Base-by-base conservation (phyloP, 2,113 vertebrate species). In the Stigmatopora argus region DNA sequence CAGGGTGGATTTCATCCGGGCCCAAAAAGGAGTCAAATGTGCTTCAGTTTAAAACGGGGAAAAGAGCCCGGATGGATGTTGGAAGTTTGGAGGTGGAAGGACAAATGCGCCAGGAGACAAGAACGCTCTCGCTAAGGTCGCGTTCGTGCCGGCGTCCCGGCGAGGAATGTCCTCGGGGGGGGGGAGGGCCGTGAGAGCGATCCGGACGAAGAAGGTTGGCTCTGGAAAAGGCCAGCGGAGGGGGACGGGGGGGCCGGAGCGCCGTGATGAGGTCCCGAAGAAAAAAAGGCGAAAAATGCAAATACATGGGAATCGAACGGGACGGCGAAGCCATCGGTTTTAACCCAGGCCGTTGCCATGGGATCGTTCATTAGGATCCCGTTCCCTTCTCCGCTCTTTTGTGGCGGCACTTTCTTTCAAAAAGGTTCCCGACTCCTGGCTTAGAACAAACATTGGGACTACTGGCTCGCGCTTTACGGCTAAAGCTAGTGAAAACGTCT, bases 311-410 rank as follows among this genome's bases (percentile, higher is more conserved):
- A 75, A 59, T 69, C 67, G 2, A 51, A 75, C 67, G 47, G 41
- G 78, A 73, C 78, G 77, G 85, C 80, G 75, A 64, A 65, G 76
- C 66, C 78, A 85, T 78, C 51, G 12, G 60, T 87, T 88, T 88
- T 75, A 83, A 81, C 64, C 78, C 67, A 75, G 74, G 87, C 83
- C 83, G 70, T 88, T 75, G 7, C 89, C 89, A 83, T 66, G 80
- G 85, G 84, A 83, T 65, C 21, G 51, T 86, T 78, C 85, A 83
- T 85, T 87, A 83, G 75, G 71, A 58, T 62, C 59, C 56, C 57
- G 17, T 64, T 72, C 71, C 66, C 5, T 70, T 82, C 66, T 48
- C 66, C 34, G 67, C 67, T 69, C 74, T 79, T 81, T 83, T 60
- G 75, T 47, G 75, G 53, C 59, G 55, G 45, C 83, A 83, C 79